Percentiles rank a stretch among this genome's conserved stretches.
Evolutionary conservation across 2,113 vertebrate species (phyloP).

Genomic region (Anoplopoma fimbria): DNA sequence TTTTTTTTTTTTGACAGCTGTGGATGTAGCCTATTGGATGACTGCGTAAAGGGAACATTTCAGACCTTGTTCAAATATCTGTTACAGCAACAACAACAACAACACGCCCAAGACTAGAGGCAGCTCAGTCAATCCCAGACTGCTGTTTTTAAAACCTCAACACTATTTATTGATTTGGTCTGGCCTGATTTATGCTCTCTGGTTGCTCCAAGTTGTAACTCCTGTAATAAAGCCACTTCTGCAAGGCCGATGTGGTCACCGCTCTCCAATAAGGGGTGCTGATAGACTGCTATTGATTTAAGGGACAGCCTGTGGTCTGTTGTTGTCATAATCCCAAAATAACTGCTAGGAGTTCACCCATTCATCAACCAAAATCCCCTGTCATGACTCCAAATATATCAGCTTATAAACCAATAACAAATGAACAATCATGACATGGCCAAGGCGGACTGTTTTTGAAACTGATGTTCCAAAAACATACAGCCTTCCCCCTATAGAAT

Average conservation of each 20-base stretch:
- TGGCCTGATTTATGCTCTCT: slow-evolving; percentile 44
- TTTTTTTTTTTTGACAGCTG: too few relatives aligned
- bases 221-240: slow-evolving; percentile 42
- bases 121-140: slow-evolving; percentile 50
- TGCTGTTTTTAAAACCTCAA: slow-evolving; percentile 42
- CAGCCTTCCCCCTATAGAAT: neutral
- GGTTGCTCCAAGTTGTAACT: slow-evolving; percentile 43
- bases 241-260: slow-evolving; percentile 40
- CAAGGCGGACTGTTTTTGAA: neutral
- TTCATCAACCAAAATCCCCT: neutral
- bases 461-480: too few relatives aligned
- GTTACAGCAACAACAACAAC: slow-evolving; percentile 14
- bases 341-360: neutral
- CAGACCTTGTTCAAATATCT: slow-evolving; percentile 4
- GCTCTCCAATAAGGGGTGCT: slow-evolving; percentile 23
- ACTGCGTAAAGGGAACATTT: slow-evolving; percentile 3
- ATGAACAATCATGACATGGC: neutral
- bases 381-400: neutral
- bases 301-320: slow-evolving; percentile 18
- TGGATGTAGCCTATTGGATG: neutral
- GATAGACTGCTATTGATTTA: slow-evolving; percentile 40
- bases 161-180: slow-evolving; percentile 58
- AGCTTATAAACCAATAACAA: neutral
- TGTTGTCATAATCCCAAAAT: neutral
- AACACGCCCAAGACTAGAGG: slow-evolving; percentile 12